Percentiles rank a stretch among this genome's conserved stretches.
These are phyloP conservation scores for Paragorgia papillata DNA, from an alignment of 92 coral and sea anemone species.

Conservation along the genomic window DNA sequence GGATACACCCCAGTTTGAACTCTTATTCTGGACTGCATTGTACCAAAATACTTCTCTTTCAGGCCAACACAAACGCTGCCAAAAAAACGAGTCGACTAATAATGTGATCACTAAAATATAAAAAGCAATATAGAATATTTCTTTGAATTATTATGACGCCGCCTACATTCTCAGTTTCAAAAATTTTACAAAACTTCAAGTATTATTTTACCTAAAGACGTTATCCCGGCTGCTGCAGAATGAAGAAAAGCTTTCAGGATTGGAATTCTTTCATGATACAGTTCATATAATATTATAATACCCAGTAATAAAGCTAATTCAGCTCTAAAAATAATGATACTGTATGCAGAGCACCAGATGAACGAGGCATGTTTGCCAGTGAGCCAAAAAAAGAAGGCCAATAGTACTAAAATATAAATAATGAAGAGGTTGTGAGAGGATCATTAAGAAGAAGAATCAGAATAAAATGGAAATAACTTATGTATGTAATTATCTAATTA, in stretches of 20 bases:
- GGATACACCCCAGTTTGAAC: conserved; percentile 99
- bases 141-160: too few relatives aligned
- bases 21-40: conserved; percentile 82
- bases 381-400: conserved; percentile 70
- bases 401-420: conserved; percentile 54
- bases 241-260: conserved; percentile 66
- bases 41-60: conserved; percentile 93
- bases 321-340: conserved; percentile 84
- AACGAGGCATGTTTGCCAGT: conserved; percentile 66
- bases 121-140: background rate
- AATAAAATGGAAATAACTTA: background rate
- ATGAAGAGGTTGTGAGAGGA: too few relatives aligned
- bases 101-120: conserved; percentile 69
- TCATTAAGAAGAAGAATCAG: background rate
- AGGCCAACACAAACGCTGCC: conserved; percentile 92
- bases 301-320: conserved; percentile 85
- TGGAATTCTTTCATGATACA: conserved; percentile 58
- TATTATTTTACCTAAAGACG: conserved; percentile 84
- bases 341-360: conserved; percentile 90
- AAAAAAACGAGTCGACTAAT: conserved; percentile 76
- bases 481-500: background rate
- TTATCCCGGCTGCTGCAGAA: conserved; percentile 68
- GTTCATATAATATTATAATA: conserved; percentile 70
- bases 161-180: too few relatives aligned
- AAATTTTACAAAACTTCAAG: too few relatives aligned